Evolutionary conservation across 2,888 invertebrate genomes (phyloP), one percentile per base, ranked within the genome.

Genomic region (Netelia melanura): DNA sequence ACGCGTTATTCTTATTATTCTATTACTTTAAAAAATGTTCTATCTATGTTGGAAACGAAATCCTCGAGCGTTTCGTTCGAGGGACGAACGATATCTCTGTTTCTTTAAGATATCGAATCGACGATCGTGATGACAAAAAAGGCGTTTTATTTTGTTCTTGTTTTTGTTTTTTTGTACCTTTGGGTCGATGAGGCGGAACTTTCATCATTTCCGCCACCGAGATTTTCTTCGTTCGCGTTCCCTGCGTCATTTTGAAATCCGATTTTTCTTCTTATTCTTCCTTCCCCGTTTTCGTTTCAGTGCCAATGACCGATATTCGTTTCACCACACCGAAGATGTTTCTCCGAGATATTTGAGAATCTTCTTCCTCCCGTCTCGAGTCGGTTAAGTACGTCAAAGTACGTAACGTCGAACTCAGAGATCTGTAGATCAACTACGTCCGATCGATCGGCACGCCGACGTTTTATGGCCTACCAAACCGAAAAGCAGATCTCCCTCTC

Each of bases 181-280:
- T 88, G 0, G 93, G 93, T 81, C 89, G 91, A 43, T 83, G 87
- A 0, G 86, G 83, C 14, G 93, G 90, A 14, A 87, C 84, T 78
- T 88, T 92, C 92, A 93, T 93, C 81, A 88, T 91, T 75, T 91
- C 92, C 81, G 92, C 91, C 43, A 90, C 87, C 65, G 93, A 93
- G 79, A 93, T 90, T 76, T 92, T 91, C 75, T 91, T 89, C 10
- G 82, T 86, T 9, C 84, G 84, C 5, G 87, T 44, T n/a, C 86
- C 83, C 8, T 86, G 87, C 61, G 89, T 84, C 91, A 92, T 92
- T 52, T 86, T 70, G 8, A 54, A 44, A 70, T n/a, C 17, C 74
- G 11, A 54, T 56, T 56, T 14, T 11, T 44, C 17, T 25, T 25
- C 5, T 54, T 64, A 14, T 65, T 67, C 44, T 67, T 14, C 38